Percentiles rank a stretch among this genome's conserved stretches.
These are phyloP conservation scores for Oscheius myriophilus DNA, from an alignment of 2,888 invertebrate genomes.

Conservation along the genomic window DNA sequence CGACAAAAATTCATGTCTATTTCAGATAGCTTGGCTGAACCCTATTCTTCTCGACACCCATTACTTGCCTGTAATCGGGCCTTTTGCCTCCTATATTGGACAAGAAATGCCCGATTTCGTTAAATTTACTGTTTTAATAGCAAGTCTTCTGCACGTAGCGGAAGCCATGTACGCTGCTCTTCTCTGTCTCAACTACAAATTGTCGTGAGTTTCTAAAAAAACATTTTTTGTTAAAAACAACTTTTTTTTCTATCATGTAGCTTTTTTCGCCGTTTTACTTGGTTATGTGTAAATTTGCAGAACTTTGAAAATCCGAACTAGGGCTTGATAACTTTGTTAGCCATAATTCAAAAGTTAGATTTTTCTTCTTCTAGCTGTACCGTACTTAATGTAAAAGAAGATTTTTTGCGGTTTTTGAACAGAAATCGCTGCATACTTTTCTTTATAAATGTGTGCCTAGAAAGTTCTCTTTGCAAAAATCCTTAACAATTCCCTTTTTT, in stretches of 20 bases:
- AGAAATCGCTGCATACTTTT: no score
- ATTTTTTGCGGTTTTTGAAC: no score
- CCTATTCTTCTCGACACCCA: conserved; percentile 12
- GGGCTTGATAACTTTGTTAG: no score
- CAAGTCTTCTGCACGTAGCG: conserved; percentile 7
- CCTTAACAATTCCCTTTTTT: neutral
- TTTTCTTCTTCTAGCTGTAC: no score
- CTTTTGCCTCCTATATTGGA: conserved; percentile 21
- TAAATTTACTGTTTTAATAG: conserved; percentile 7
- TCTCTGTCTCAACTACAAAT: conserved; percentile 1
- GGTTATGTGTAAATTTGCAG: no score
- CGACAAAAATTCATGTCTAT: no score
- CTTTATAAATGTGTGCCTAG: no score
- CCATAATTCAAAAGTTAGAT: no score
- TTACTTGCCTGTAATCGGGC: conserved; percentile 22
- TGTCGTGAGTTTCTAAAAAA: conserved; percentile 8
- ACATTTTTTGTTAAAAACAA: conserved; percentile 6
- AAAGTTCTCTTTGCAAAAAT: neutral
- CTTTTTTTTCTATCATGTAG: no score
- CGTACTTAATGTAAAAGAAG: no score
- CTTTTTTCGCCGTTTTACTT: no score
- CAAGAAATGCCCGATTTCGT: conserved; percentile 17
- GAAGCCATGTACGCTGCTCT: conserved; percentile 24
- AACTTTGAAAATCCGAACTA: no score
- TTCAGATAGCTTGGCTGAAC: conserved; percentile 17